A percentile compares a stretch with the other conserved stretches of the same genome.
Conservation (phyloP, 2,888 invertebrate species). For the Acleris holmiana region DNA sequence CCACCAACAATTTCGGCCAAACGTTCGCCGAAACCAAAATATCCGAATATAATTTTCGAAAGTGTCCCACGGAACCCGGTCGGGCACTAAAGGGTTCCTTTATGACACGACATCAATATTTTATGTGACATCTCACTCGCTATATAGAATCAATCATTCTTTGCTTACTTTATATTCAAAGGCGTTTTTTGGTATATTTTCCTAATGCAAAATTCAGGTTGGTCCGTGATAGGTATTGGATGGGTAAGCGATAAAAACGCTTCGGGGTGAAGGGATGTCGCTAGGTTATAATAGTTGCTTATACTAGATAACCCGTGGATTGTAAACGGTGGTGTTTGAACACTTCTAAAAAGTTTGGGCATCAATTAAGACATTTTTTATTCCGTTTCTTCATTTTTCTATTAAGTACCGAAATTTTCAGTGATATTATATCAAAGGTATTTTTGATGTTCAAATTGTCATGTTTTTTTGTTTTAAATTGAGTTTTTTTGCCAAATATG, state of each 20-base stretch:
- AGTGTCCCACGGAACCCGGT: conserved; percentile 12
- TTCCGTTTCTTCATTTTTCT: too few species aligned
- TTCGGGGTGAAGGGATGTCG: conserved; percentile 18
- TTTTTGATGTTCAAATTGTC: too few species aligned
- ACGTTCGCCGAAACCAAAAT: conserved; percentile 20
- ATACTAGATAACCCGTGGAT: conserved; percentile 8
- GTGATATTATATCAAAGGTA: too few species aligned
- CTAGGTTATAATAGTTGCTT: conserved; percentile 3
- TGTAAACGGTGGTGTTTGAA: background rate
- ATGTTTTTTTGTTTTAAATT: too few species aligned
- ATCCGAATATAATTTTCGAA: conserved; percentile 12
- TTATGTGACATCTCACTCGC: conserved; percentile 57
- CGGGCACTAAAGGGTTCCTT: conserved; percentile 36
- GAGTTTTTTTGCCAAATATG: too few species aligned
- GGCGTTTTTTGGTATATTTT: conserved; percentile 56
- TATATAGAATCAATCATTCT: conserved; percentile 67
- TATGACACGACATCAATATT: conserved; percentile 56
- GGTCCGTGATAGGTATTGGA: conserved; percentile 48
- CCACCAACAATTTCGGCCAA: background rate
- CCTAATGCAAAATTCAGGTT: conserved; percentile 47
- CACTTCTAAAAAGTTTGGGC: background rate
- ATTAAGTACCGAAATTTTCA: background rate
- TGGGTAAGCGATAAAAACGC: conserved; percentile 39
- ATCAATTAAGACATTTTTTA: background rate
- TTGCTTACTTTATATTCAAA: conserved; percentile 64